phyloP scores from a whole-genome alignment of 2,888 invertebrate genomes.

The Orchesella flavescens region DNA sequence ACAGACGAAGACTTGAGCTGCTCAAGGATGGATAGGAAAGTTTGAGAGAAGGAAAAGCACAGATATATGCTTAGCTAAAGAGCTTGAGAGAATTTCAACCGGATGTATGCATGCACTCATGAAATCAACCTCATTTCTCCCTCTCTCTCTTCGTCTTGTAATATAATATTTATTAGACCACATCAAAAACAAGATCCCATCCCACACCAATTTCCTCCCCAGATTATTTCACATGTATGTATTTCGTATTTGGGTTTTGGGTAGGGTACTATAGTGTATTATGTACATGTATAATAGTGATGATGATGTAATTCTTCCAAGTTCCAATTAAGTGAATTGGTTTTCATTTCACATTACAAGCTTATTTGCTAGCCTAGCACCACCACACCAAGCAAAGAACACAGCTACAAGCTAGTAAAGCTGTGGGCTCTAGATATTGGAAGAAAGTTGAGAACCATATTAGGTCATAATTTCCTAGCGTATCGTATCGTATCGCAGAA shows the following conservation, averaged over 20 bases:
- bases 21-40: neutral
- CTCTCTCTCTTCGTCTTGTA: slow-evolving; percentile 21
- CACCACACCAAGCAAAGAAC: too few relatives aligned
- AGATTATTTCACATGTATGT: slow-evolving; percentile 33
- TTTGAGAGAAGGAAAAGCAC: neutral
- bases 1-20: too few relatives aligned
- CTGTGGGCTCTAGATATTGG: too few relatives aligned
- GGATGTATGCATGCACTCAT: slow-evolving; percentile 14
- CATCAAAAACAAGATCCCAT: slow-evolving; percentile 55
- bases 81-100: neutral
- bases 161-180: slow-evolving; percentile 54
- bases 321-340: slow-evolving; percentile 56
- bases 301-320: neutral
- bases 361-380: too few relatives aligned
- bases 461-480: too few relatives aligned
- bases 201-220: slow-evolving; percentile 55
- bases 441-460: too few relatives aligned
- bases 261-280: too few relatives aligned
- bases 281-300: too few relatives aligned
- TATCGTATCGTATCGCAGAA: too few relatives aligned
- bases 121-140: slow-evolving; percentile 1
- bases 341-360: slow-evolving; percentile 11
- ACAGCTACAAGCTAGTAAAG: too few relatives aligned
- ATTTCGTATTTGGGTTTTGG: neutral
- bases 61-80: neutral